Conservation (phyloP, 2,888 invertebrate species). For the Leptopilina syphax region DNA sequence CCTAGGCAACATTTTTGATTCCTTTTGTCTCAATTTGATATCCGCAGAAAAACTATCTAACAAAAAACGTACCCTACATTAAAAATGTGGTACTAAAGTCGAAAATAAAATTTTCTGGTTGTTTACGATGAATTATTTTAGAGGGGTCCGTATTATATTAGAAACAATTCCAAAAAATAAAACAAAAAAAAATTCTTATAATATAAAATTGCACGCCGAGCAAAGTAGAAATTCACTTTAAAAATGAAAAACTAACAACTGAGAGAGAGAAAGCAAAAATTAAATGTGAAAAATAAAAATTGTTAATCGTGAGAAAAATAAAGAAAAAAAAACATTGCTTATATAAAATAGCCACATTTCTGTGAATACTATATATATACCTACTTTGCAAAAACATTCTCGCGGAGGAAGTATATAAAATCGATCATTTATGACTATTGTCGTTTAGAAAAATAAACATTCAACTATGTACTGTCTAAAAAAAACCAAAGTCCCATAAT, state of each 20-base stretch:
- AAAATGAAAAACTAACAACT: slow-evolving; percentile 1
- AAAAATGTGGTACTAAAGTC: no score
- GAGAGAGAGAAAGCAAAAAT: neutral
- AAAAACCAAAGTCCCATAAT: neutral
- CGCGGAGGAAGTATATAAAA: neutral
- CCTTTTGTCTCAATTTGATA: no score
- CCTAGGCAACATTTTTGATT: no score
- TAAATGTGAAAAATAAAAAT: neutral
- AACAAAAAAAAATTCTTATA: neutral
- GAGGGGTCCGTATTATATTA: neutral
- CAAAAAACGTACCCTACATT: no score
- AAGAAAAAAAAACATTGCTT: neutral
- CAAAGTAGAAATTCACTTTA: slow-evolving; percentile 6
- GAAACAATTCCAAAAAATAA: neutral
- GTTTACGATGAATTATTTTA: slow-evolving; percentile 17
- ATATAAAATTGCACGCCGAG: slow-evolving; percentile 17
- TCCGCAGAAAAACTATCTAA: no score
- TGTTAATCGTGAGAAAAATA: neutral
- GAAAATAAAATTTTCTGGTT: slow-evolving; percentile 2
- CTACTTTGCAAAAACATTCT: neutral
- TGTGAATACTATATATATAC: neutral
- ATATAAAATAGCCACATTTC: neutral
- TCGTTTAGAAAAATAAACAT: slow-evolving; percentile 12
- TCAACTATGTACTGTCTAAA: neutral
- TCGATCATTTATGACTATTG: neutral